A percentile compares a stretch with the other conserved stretches of the same genome.
phyloP scores from a whole-genome alignment of 2,113 vertebrate genomes.

The Oreochromis aureus region DNA sequence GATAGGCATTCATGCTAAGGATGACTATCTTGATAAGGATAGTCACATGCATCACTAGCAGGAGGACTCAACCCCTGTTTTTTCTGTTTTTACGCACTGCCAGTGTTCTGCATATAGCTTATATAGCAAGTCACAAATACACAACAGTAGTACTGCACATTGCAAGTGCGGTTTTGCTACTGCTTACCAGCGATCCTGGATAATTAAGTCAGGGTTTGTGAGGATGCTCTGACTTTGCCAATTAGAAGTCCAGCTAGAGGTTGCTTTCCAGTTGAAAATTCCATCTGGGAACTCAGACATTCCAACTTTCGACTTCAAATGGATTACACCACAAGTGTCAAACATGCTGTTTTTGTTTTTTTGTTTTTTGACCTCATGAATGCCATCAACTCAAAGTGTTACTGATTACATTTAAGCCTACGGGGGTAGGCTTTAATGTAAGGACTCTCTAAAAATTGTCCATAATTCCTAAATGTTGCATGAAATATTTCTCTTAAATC shows the following conservation, averaged over 20 bases:
- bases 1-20: background rate
- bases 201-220: too few species aligned
- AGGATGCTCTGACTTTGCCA: too few species aligned
- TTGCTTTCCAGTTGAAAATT: too few species aligned
- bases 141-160: background rate
- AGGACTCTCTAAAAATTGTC: background rate
- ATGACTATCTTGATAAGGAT: background rate
- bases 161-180: background rate
- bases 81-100: background rate
- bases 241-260: too few species aligned
- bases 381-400: background rate
- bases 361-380: too few species aligned
- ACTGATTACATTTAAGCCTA: too few species aligned
- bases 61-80: rapidly evolving
- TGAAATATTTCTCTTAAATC: background rate
- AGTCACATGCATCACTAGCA: background rate
- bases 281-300: too few species aligned
- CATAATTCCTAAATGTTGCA: background rate
- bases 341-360: background rate
- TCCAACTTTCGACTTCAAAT: too few species aligned
- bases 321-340: too few species aligned
- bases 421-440: too few species aligned
- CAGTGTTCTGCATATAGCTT: background rate
- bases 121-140: background rate
- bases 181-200: too few species aligned